Evolutionary conservation across 2,797 vertebrate genomes (phyloP).

Genomic region (Staurois parvus): DNA sequence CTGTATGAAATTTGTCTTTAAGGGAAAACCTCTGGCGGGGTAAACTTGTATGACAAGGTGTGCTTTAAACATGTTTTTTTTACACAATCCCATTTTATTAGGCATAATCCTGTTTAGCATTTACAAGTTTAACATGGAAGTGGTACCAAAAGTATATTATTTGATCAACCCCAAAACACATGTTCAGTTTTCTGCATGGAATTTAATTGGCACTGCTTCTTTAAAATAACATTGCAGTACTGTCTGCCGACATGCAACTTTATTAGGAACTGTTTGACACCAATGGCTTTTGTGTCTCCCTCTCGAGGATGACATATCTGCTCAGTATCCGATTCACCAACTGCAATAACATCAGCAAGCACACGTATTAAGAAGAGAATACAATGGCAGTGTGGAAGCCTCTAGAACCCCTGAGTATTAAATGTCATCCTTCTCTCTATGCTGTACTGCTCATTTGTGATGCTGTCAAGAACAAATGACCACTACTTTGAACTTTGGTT

Average conservation of each 20-base stretch:
- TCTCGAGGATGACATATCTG: neutral
- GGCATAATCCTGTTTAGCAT: no score
- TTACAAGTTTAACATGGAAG: no score
- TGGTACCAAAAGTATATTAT: no score
- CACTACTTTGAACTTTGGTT: neutral
- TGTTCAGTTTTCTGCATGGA: neutral
- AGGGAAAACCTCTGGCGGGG: no score
- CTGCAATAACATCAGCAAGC: constrained; percentile 7
- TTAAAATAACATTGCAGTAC: neutral
- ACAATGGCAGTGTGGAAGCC: neutral
- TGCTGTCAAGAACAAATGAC: neutral
- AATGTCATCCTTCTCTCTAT: constrained; percentile 5
- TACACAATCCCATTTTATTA: no score
- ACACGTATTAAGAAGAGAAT: neutral
- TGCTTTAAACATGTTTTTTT: no score
- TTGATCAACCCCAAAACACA: neutral
- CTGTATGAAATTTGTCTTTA: no score
- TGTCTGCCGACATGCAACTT: neutral
- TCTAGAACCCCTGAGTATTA: neutral
- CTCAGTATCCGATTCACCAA: constrained; percentile 23
- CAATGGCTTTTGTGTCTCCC: neutral
- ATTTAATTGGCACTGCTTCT: neutral
- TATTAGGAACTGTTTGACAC: neutral
- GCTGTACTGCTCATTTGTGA: neutral
- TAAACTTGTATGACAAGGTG: no score